Base-by-base conservation (phyloP, 2,797 vertebrate species). In the Peromyscus attwateri region DNA sequence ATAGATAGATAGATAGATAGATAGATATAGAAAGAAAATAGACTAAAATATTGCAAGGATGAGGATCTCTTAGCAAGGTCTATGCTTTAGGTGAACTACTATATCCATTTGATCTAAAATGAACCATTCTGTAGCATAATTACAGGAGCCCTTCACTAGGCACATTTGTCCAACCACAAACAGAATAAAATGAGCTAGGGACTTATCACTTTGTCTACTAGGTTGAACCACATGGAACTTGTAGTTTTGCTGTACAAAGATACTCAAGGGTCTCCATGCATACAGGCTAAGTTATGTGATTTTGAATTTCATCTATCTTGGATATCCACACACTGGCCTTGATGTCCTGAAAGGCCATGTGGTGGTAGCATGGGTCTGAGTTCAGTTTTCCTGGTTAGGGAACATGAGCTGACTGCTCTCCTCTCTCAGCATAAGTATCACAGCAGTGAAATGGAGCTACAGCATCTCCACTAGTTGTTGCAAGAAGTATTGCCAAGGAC, bases 371-470 rank as follows among this genome's bases (percentile, higher is more conserved):
- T 1, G 29, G 0, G 1, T 49, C 40, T 55, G 21, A 49, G 75
- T 82, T 87, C 19, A 9, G 8, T 37, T 64, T 52, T 5, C 3
- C 3, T 75, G 70, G 43, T 4, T 16, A 13, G 13, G 5, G n/a
- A 29, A 23, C 6, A 46, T 13, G 49, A 71, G 10, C 12, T 43
- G 34, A n/a, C 25, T 16, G 4, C 31, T 27, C 40, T 31, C 25
- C 55, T 46, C 70, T 62, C 55, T 68, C 25, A 81, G 49, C 37
- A 29, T 2, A 4, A 17, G 3, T 43, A 3, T 68, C 37, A 27
- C 9, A 73, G 19, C 70, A 40, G n/a, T 23, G 1, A 89, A 52
- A 81, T 7, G 14, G 0, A 2, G 3, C 17, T 2, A 3, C 1
- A 8, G 73, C 1, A n/a, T 7, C 43, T 21, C 11, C 13, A 21